Base-by-base conservation (phyloP, 2,113 vertebrate genomes). In the Paracanthobrama guichenoti region DNA sequence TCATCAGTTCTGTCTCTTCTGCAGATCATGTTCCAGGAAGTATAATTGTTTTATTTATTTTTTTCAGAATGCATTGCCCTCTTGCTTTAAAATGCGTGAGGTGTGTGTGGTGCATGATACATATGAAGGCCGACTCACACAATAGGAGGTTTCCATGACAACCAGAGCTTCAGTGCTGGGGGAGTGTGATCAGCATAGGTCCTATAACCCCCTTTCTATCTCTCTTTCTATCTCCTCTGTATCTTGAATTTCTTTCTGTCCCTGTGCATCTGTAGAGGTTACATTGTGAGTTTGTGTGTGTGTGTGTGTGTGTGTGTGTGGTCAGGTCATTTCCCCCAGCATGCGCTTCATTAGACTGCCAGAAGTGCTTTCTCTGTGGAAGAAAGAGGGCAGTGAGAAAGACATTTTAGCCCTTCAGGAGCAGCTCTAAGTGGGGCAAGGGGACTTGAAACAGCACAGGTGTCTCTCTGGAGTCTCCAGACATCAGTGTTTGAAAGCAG, bases 81-180 rank as follows among this genome's bases (percentile, higher is more conserved):
- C 69, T 81, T 79, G 57, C 57, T 85, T 73, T 24, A 79, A 72
- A 67, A 71, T 72, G 26, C 24, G 57, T 79, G 35, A 55, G 44
- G 69, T 85, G 79, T 79, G 64, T 60, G 31, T 48, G 44, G 35
- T 60, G 9, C 13, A 66, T 53, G 44, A 53, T 64, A 73, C 48
- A 69, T 64, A 79, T 28, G 60, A 81, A 39, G 66, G 8, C 44
- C 35, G 82, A 77, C 12, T 64, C 79, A 28, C 82, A 82, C 48
- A 64, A 57, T 73, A 1, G 75, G 31, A 84, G 1, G 84, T 90
- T 87, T 62, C 84, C 66, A 86, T 87, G 82, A 79, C 48, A 85
- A 90, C 86, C 76, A 69, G 81, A 60, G 77, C 88, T 64, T 85
- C 77, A 75, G 44, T 64, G 42, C 28, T 75, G 83, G n/a, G 13